Conservation (phyloP, 2,888 invertebrate species). For the Unio delphinus region DNA sequence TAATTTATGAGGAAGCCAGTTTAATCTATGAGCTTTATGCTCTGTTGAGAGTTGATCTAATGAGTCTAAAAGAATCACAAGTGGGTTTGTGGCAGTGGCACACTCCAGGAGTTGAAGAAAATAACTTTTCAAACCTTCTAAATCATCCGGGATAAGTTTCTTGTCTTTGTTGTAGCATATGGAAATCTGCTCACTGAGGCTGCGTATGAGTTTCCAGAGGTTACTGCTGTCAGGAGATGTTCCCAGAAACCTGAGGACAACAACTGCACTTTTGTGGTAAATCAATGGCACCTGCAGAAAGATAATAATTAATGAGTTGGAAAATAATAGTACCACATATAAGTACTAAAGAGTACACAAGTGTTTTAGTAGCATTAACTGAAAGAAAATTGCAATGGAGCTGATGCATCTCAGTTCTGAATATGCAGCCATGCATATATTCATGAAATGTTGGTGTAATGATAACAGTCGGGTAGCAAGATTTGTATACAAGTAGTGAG, state of each 20-base stretch:
- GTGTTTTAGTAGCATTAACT: too few relatives aligned
- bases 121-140: slow-evolving; percentile 44
- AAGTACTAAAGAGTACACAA: too few relatives aligned
- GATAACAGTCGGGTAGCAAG: too few relatives aligned
- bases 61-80: slow-evolving; percentile 59
- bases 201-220: slow-evolving; percentile 46
- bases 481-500: too few relatives aligned
- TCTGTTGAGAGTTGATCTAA: slow-evolving; percentile 57
- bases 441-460: too few relatives aligned
- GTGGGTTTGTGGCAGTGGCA: slow-evolving; percentile 37
- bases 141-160: slow-evolving; percentile 42
- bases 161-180: slow-evolving; percentile 31
- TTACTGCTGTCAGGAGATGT: slow-evolving; percentile 60
- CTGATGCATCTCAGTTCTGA: too few relatives aligned
- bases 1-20: slow-evolving; percentile 59
- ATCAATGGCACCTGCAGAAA: too few relatives aligned
- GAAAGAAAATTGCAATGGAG: too few relatives aligned
- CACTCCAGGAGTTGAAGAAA: slow-evolving; percentile 46
- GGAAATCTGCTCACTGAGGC: slow-evolving; percentile 58
- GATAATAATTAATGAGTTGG: too few relatives aligned
- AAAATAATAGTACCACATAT: too few relatives aligned
- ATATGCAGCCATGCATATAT: too few relatives aligned
- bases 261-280: slow-evolving; percentile 17
- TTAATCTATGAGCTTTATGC: slow-evolving; percentile 46
- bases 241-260: slow-evolving; percentile 57